Percentiles rank a stretch among this genome's conserved stretches.
These are phyloP conservation scores for Drosophila nebulosa DNA, from an alignment of 1,140 invertebrate genomes.

Conservation along the genomic window DNA sequence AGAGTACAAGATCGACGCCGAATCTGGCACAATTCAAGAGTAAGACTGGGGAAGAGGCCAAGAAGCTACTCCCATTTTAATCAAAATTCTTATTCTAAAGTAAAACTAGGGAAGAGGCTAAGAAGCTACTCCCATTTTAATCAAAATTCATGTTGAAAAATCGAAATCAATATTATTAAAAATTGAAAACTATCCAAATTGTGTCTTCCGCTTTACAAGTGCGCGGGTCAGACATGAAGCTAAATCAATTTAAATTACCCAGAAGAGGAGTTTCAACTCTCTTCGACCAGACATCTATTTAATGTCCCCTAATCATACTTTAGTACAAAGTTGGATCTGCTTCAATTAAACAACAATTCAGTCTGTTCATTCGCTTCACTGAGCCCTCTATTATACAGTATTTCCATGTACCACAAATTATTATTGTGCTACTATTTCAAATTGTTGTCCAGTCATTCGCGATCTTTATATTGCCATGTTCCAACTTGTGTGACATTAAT, in stretches of 20 bases:
- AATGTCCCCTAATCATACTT: neutral
- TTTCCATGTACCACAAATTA: neutral
- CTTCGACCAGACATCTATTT: neutral
- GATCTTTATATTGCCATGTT: neutral
- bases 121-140: neutral
- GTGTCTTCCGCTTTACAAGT: neutral
- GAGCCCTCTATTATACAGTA: slow-evolving; percentile 6
- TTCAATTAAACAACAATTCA: slow-evolving; percentile 33
- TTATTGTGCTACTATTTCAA: neutral
- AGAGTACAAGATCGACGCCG: slow-evolving; percentile 38
- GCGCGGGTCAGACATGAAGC: no score
- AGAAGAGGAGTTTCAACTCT: neutral
- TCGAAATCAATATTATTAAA: neutral
- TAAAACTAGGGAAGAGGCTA: neutral
- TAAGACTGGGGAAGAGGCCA: neutral
- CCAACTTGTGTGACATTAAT: slow-evolving; percentile 1
- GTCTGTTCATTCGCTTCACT: slow-evolving; percentile 38
- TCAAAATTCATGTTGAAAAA: neutral
- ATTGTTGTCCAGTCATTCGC: neutral
- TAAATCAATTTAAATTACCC: no score
- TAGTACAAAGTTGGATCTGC: neutral
- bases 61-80: neutral
- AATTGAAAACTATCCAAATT: neutral
- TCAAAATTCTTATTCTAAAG: slow-evolving; percentile 7
- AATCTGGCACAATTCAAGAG: slow-evolving; percentile 21